These are phyloP conservation scores for Lutjanus erythropterus DNA, from an alignment of 2,113 vertebrate genomes.

Conservation along the genomic window DNA sequence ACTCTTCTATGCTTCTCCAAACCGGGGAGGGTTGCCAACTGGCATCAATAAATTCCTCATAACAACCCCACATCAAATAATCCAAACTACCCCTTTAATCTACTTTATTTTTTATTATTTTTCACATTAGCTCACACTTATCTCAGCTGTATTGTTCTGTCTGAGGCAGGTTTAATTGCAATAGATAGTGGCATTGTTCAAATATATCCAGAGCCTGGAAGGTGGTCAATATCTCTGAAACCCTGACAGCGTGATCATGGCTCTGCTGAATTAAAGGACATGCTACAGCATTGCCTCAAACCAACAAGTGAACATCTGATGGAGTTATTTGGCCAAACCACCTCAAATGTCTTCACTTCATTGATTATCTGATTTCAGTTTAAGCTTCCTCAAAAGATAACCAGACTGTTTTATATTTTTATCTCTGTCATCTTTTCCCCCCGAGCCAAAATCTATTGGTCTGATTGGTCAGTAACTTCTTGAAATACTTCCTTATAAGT, in stretches of 20 bases:
- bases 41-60: too few species aligned
- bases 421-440: neutral
- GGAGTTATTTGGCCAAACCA: neutral
- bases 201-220: neutral
- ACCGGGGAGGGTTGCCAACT: too few species aligned
- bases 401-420: neutral
- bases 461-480: neutral
- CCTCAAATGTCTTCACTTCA: neutral
- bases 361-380: neutral
- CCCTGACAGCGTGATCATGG: neutral
- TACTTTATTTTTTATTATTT: neutral
- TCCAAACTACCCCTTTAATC: too few species aligned
- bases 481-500: constrained; percentile 13
- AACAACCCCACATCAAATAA: too few species aligned
- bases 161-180: constrained; percentile 13
- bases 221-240: neutral
- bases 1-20: too few species aligned
- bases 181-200: neutral
- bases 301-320: neutral
- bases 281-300: neutral
- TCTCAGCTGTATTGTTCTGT: neutral
- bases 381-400: neutral
- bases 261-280: neutral
- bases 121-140: constrained; percentile 2
- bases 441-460: neutral